Evolutionary conservation across 2,797 vertebrate genomes (phyloP).

Genomic region (Megaceryle alcyon): DNA sequence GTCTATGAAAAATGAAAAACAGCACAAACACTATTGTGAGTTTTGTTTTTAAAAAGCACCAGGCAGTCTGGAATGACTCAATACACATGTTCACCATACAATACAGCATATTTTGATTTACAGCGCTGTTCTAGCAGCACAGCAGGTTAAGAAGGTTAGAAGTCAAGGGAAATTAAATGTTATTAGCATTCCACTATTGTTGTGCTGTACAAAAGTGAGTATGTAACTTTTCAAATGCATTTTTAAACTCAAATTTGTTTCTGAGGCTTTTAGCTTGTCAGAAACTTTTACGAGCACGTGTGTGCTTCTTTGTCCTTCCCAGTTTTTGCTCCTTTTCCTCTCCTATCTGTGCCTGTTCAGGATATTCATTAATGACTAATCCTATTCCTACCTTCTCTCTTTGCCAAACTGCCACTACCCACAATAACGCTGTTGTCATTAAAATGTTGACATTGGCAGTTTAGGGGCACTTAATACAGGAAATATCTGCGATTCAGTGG

Average conservation of each 20-base stretch:
- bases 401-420: slow-evolving; percentile 29
- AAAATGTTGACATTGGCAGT: slow-evolving; percentile 60
- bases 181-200: slow-evolving; percentile 77
- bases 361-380: slow-evolving; percentile 47
- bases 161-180: slow-evolving; percentile 80
- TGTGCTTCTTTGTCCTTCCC: slow-evolving; percentile 19
- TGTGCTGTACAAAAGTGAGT: slow-evolving; percentile 61
- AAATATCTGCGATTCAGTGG: slow-evolving; percentile 54
- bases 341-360: slow-evolving; percentile 37
- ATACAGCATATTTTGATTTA: slow-evolving; percentile 74
- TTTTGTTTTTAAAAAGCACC: slow-evolving; percentile 74
- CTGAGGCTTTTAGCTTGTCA: slow-evolving; percentile 57
- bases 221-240: slow-evolving; percentile 71
- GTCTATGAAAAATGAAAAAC: slow-evolving; percentile 68
- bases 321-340: slow-evolving; percentile 16
- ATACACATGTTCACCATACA: slow-evolving; percentile 70
- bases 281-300: slow-evolving; percentile 21
- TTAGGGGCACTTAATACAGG: slow-evolving; percentile 63
- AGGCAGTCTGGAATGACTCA: slow-evolving; percentile 74
- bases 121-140: slow-evolving; percentile 60
- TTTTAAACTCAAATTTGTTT: slow-evolving; percentile 70
- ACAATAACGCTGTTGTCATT: slow-evolving; percentile 36
- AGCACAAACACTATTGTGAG: slow-evolving; percentile 69
- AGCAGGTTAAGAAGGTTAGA: slow-evolving; percentile 79
- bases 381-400: slow-evolving; percentile 1